phyloP scores from a whole-genome alignment of 1,140 invertebrate genomes.

The Zaprionus davidi region DNA sequence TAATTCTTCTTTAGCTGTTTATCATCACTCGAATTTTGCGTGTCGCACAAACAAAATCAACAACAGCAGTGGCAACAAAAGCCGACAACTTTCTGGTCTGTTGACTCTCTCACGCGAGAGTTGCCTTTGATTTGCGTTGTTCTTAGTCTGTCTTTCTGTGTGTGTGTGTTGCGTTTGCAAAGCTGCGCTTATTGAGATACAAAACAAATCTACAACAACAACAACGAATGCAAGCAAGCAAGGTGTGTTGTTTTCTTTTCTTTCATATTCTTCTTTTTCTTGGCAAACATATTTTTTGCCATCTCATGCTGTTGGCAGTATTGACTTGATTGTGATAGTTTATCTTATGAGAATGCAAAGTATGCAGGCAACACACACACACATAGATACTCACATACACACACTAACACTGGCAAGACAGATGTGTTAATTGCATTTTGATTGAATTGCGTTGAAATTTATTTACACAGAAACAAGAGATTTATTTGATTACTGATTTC shows the following conservation, averaged over 20 bases:
- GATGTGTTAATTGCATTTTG: slow-evolving; percentile 75
- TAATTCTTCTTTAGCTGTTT: slow-evolving; percentile 23
- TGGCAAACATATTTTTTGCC: slow-evolving; percentile 22
- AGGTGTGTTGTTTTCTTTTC: slow-evolving; percentile 33
- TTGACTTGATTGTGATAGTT: slow-evolving; percentile 58
- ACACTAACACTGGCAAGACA: slow-evolving; percentile 21
- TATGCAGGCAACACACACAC: slow-evolving; percentile 31
- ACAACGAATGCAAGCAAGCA: slow-evolving; percentile 11
- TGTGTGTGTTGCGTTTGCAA: slow-evolving; percentile 10
- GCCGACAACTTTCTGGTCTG: neutral
- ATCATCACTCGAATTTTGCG: slow-evolving; percentile 24
- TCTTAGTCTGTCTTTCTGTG: neutral
- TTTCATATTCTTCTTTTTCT: neutral
- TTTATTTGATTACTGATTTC: slow-evolving; percentile 41
- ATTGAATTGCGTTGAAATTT: slow-evolving; percentile 66
- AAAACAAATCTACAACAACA: slow-evolving; percentile 22
- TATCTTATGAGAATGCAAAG: slow-evolving; percentile 51
- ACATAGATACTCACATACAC: slow-evolving; percentile 14
- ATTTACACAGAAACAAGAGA: slow-evolving; percentile 47
- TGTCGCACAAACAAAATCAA: slow-evolving; percentile 6
- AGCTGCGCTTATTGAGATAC: slow-evolving; percentile 32
- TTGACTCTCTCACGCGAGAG: slow-evolving; percentile 5
- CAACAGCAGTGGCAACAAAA: neutral
- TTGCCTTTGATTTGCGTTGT: neutral
- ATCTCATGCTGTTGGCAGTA: slow-evolving; percentile 44